Base-by-base conservation (phyloP, 1,140 invertebrate genomes). In the Heterodera schachtii region DNA sequence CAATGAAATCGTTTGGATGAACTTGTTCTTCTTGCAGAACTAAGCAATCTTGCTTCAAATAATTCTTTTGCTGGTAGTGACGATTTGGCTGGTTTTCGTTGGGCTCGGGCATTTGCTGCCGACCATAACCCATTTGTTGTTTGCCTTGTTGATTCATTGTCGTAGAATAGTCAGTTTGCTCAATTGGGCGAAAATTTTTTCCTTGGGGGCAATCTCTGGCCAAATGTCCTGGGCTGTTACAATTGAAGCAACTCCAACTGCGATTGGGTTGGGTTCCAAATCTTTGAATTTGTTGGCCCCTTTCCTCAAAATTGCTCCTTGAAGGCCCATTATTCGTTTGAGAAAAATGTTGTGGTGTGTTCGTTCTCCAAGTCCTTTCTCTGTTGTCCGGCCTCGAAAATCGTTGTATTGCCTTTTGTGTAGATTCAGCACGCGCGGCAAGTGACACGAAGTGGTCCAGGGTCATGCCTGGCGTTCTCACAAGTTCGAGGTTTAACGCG, bases 201-300 rank as follows among this genome's bases (percentile, higher is more conserved):
- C 21, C 21, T n/a, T 19, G 67, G n/a, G 11, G 3, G 11, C 67
- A 70, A 19, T 70, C 41, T 70, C 67, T 70, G 8, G 21, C 41
- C 67, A 70, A 43, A 70, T 70, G 67, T 3, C 67, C 67, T 21
- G 21, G n/a, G 8, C n/a, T n/a, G 67, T 43, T 43, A 11, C 67
- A 70, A 9, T 70, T 70, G 41, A 16, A 70, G n/a, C 67, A 70
- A 70, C n/a, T 70, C 67, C 67, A 70, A 31, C 67, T 70, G 4
- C 67, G 9, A 11, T 70, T 70, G 3, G 31, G 1, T 31, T 31
- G 31, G 31, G 31, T 31, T 31, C 31, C 31, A 31, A 31, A 31
- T 70, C 0, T 11, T 3, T 70, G 41, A 0, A 13, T 16, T 8
- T 70, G 41, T 8, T 70, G 41, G 11, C 11, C 9, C 3, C 67